Evolutionary conservation across 2,113 vertebrate genomes (phyloP).

Genomic region (Stigmatopora nigra): DNA sequence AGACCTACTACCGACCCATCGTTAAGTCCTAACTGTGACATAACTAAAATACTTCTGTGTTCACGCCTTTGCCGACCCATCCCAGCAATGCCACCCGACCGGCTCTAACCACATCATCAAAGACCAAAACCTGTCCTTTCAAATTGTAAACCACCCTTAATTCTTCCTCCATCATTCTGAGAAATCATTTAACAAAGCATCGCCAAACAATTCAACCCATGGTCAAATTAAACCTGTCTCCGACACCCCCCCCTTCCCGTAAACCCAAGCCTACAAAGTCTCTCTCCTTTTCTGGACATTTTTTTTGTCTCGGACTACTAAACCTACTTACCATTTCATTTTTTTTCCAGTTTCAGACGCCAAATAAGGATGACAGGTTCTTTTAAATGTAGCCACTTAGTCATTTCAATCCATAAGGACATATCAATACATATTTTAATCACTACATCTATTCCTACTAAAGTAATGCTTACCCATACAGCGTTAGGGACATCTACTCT

Average conservation of each 20-base stretch:
- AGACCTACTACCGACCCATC: neutral
- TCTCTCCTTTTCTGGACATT: conserved; percentile 67
- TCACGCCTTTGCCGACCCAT: neutral
- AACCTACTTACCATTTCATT: neutral
- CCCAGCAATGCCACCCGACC: neutral
- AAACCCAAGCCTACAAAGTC: conserved; percentile 29
- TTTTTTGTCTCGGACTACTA: conserved; percentile 32
- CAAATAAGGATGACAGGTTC: conserved; percentile 45
- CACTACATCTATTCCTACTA: no score
- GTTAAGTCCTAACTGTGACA: neutral
- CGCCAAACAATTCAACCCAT: neutral
- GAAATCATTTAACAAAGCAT: neutral
- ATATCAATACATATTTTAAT: no score
- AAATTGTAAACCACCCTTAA: neutral
- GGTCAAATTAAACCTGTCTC: conserved; percentile 24
- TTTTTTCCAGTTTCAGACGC: conserved; percentile 9
- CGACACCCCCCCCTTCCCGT: conserved; percentile 4
- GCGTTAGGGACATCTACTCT: no score
- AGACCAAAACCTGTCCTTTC: neutral
- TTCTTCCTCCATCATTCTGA: no score
- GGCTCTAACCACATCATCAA: neutral
- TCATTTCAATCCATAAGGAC: no score
- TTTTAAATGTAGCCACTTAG: neutral
- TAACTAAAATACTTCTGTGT: neutral
- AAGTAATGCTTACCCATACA: no score